Conservation (phyloP, 2,888 invertebrate genomes). For the Xanthorhoe designata region DNA sequence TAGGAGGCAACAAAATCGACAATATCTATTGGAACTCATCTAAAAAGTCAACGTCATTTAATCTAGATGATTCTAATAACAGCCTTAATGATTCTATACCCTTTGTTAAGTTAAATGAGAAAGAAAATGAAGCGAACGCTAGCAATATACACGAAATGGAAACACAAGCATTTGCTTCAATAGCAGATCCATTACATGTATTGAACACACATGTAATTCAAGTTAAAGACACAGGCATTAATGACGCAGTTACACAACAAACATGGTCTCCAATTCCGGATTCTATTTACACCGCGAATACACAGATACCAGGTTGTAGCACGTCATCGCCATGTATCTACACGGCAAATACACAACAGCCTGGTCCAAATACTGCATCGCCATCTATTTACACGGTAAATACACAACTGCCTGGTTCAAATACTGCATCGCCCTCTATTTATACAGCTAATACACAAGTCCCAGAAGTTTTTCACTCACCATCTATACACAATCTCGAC, state of each 20-base stretch:
- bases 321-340: constrained; percentile 24
- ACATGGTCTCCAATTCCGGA: constrained; percentile 31
- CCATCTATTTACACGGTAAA: constrained; percentile 34
- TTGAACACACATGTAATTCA: constrained; percentile 62
- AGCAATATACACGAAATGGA: constrained; percentile 59
- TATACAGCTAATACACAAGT: constrained; percentile 42
- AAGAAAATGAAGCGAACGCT: constrained; percentile 33
- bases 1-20: constrained; percentile 64
- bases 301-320: constrained; percentile 21
- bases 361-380: constrained; percentile 9
- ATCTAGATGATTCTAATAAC: constrained; percentile 56
- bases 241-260: constrained; percentile 58
- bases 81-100: constrained; percentile 53
- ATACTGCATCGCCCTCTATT: constrained; percentile 13
- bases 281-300: constrained; percentile 33
- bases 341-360: constrained; percentile 38
- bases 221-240: constrained; percentile 28
- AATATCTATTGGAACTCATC: constrained; percentile 69
- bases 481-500: constrained; percentile 48
- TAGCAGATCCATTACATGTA: constrained; percentile 47
- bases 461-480: constrained; percentile 17
- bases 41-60: constrained; percentile 65
- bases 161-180: constrained; percentile 55
- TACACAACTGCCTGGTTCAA: constrained; percentile 34
- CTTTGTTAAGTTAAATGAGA: constrained; percentile 43